Base-by-base conservation (phyloP, 2,888 invertebrate species). In the Idaea biselata region DNA sequence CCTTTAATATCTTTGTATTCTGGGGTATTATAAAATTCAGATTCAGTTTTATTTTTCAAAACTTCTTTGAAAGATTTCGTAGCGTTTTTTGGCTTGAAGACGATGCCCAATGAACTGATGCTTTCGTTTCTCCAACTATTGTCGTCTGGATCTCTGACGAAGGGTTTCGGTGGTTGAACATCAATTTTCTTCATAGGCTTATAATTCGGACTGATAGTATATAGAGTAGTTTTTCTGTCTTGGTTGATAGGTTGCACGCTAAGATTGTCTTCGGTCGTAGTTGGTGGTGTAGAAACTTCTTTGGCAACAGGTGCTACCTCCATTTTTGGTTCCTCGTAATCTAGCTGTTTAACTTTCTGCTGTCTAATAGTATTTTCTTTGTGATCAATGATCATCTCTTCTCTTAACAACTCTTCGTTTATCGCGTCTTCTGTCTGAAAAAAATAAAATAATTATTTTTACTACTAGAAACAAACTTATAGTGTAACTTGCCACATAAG, bases 81-180 rank as follows among this genome's bases (percentile, higher is more conserved):
- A 16, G 91, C 86, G 70, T 89, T 90, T 67, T 89, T 91, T 0
- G 89, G 86, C 69, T 91, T 91, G 65, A 91, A 91, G 16, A 91
- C 91, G n/a, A 92, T 91, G 31, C 92, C 92, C 54, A 90, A 65
- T 5, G 89, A 90, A 68, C 87, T 91, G 57, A 92, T 84, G 67
- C 92, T 91, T 76, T 91, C 90, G 66, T 91, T 92, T 75, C 92
- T 83, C 92, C 92, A 92, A 66, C 89, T 91, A 64, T 91, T 91
- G 65, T 92, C 92, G 62, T 92, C 91, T 0, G 91, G 92, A 62
- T 92, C 83, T 72, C 91, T 75, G 17, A 87, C 72, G 62, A 86
- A 86, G 3, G 76, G 79, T 67, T 89, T 91, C 1, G 83, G 76
- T 6, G 87, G 83, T 68, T 85, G 85, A 0, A 91, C 82, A 59